phyloP scores from a whole-genome alignment of 2,888 invertebrate species.

The Ctena decussata region DNA sequence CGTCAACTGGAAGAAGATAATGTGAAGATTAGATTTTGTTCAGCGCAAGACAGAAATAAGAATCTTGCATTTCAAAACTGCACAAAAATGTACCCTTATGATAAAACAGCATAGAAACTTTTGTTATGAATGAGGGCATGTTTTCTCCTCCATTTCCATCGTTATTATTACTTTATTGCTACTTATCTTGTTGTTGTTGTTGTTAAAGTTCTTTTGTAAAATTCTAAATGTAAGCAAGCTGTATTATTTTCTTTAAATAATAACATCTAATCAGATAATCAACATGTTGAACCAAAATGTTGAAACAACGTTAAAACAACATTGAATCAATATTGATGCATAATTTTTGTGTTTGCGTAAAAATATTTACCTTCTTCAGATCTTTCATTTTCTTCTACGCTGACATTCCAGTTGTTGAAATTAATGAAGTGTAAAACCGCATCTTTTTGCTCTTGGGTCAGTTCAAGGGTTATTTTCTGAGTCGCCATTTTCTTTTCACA shows the following conservation, averaged over 20 bases:
- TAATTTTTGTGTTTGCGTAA: background rate
- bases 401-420: background rate
- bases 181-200: too few species aligned
- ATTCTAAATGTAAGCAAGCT: too few species aligned
- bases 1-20: background rate
- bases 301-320: background rate
- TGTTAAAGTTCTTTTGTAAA: too few species aligned
- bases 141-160: background rate
- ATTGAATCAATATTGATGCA: background rate
- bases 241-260: too few species aligned
- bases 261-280: too few species aligned
- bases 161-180: too few species aligned
- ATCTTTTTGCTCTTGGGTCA: background rate
- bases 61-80: too few species aligned
- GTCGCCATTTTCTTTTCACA: background rate
- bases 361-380: background rate
- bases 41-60: background rate
- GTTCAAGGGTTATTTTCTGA: background rate
- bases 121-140: background rate
- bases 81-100: too few species aligned
- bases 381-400: background rate
- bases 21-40: background rate
- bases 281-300: background rate
- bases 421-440: background rate
- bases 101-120: too few species aligned